Evolutionary conservation across 1,140 invertebrate species (phyloP).

Genomic region (Onthophagus taurus): DNA sequence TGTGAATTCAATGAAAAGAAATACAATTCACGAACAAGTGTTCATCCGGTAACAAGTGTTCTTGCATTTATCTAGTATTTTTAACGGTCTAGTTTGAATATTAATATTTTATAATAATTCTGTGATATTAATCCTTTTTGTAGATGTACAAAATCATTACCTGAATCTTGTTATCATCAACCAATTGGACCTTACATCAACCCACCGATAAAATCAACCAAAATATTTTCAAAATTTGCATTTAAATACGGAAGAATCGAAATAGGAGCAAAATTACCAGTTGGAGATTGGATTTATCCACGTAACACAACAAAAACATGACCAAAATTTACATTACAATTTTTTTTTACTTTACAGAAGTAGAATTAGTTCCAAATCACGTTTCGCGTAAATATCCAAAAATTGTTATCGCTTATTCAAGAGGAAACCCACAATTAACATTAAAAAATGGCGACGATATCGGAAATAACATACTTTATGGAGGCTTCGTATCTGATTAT

Average conservation of each 20-base stretch:
- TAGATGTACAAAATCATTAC: conserved; percentile 20
- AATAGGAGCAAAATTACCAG: conserved; percentile 53
- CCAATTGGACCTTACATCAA: conserved; percentile 10
- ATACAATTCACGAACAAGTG: no score
- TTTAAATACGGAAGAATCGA: conserved; percentile 52
- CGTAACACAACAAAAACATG: conserved; percentile 16
- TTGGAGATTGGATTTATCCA: conserved; percentile 60
- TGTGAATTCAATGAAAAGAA: no score
- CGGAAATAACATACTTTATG: conserved; percentile 22
- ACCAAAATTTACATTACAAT: not conserved
- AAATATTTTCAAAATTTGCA: conserved; percentile 42
- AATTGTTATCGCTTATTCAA: conserved; percentile 24
- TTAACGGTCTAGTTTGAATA: no score
- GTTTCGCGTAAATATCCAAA: conserved; percentile 3
- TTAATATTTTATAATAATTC: no score
- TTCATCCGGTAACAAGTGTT: no score
- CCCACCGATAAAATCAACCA: conserved; percentile 22
- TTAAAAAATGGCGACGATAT: conserved; percentile 20
- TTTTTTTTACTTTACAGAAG: conserved; percentile 2
- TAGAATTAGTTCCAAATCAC: conserved; percentile 6
- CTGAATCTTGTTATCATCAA: conserved; percentile 14
- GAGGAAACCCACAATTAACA: conserved; percentile 24
- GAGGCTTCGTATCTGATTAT: conserved; percentile 18
- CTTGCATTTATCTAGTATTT: no score
- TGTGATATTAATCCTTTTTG: no score